Evolutionary conservation across 1,140 invertebrate species (phyloP).

Genomic region (Halictus rubicundus): DNA sequence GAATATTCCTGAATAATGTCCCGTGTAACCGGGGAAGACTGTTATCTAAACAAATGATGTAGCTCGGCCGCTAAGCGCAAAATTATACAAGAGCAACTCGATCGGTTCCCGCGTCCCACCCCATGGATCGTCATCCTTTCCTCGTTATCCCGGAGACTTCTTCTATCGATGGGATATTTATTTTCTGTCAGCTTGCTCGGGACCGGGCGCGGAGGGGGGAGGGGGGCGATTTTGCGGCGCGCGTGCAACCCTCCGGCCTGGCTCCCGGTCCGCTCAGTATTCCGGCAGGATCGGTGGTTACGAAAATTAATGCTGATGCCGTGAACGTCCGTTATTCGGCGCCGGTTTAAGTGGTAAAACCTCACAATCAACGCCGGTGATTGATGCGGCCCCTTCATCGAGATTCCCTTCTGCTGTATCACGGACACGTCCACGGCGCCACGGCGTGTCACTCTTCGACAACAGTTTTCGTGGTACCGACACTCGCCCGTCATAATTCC

Average conservation of each 20-base stretch:
- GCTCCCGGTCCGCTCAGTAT: conserved; percentile 28
- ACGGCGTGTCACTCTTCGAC: conserved; percentile 23
- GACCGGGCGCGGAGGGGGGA: no score
- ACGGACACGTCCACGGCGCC: background rate
- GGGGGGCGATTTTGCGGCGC: no score
- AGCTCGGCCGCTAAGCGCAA: no score
- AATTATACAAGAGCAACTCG: no score
- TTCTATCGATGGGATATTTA: conserved; percentile 32
- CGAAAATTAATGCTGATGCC: conserved; percentile 55
- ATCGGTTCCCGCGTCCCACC: no score
- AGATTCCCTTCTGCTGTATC: conserved; percentile 12
- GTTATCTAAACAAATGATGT: no score
- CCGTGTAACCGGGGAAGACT: no score
- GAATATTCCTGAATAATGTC: no score
- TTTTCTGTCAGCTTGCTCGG: conserved; percentile 1
- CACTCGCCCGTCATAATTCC: conserved; percentile 13
- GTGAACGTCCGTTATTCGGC: conserved; percentile 42
- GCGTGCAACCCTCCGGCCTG: no score
- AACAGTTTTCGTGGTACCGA: conserved; percentile 24
- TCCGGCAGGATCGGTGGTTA: conserved; percentile 44
- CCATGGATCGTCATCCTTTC: background rate
- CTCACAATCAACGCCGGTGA: conserved; percentile 52
- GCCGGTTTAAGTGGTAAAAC: conserved; percentile 52
- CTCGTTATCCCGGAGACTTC: background rate
- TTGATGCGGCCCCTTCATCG: conserved; percentile 44